phyloP scores from a whole-genome alignment of 2,888 invertebrate species.

The Rhagonycha lutea region DNA sequence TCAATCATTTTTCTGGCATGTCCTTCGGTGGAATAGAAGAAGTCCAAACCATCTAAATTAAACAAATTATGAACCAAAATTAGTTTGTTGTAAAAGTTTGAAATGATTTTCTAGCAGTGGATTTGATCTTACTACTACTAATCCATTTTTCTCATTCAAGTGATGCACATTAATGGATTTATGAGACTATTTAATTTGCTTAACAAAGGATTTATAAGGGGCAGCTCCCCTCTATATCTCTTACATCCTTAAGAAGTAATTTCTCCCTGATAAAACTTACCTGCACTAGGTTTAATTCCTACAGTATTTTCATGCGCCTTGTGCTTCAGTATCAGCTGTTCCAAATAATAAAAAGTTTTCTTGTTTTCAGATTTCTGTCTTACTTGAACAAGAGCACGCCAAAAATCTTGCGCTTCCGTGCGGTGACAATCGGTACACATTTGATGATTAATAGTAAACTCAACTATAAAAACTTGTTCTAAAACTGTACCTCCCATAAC shows the following conservation, averaged over 20 bases:
- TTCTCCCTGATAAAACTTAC: constrained; percentile 54
- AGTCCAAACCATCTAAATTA: constrained; percentile 87
- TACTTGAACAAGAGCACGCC: constrained; percentile 92
- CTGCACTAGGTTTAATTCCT: constrained; percentile 84
- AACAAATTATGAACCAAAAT: constrained; percentile 15
- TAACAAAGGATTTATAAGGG: too few species aligned
- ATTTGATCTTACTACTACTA: too few species aligned
- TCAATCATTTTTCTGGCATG: constrained; percentile 95
- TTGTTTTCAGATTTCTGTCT: constrained; percentile 88
- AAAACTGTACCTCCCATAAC: constrained; percentile 87
- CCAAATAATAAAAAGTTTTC: constrained; percentile 96
- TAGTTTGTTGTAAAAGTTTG: too few species aligned
- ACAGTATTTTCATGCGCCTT: constrained; percentile 88
- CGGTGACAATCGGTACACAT: constrained; percentile 98
- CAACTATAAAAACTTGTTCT: constrained; percentile 94
- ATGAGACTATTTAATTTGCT: too few species aligned
- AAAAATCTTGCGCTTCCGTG: constrained; percentile 95
- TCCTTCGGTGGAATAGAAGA: constrained; percentile 87
- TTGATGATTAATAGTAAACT: constrained; percentile 87
- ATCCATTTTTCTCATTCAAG: too few species aligned
- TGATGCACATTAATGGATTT: too few species aligned
- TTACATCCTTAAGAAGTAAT: too few species aligned
- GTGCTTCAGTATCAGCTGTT: constrained; percentile 95
- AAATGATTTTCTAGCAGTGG: too few species aligned
- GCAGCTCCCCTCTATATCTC: too few species aligned